A percentile compares a stretch with the other conserved stretches of the same genome.
Conservation (phyloP, 2,113 vertebrate species). For the Caretta caretta region DNA sequence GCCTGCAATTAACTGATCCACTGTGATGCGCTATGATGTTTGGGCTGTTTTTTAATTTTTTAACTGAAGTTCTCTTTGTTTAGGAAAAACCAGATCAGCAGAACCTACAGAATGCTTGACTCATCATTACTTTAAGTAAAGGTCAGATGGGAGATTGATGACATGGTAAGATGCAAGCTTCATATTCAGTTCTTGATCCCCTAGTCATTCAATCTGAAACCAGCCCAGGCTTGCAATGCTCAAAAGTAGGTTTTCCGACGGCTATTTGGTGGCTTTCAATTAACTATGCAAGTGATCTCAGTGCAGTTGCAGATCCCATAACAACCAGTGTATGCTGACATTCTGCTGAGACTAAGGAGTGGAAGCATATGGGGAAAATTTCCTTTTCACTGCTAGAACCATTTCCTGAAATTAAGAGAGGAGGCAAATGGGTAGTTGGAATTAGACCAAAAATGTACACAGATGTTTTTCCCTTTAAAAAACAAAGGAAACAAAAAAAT, state of each 20-base stretch:
- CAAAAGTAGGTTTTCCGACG: background rate
- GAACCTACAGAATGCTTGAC: background rate
- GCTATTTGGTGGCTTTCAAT: background rate
- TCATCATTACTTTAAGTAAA: background rate
- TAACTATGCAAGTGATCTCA: background rate
- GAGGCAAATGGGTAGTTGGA: background rate
- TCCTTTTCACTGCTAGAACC: background rate
- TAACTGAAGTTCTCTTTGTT: background rate
- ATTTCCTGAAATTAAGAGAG: background rate
- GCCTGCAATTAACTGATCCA: background rate
- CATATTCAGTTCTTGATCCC: too few relatives aligned
- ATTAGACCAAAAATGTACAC: background rate
- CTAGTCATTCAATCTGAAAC: background rate
- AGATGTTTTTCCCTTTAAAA: background rate
- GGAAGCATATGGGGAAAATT: background rate
- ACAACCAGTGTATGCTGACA: background rate
- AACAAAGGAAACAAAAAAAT: background rate
- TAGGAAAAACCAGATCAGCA: background rate
- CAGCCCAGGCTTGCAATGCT: background rate
- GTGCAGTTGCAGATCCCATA: background rate
- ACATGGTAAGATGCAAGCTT: too few relatives aligned
- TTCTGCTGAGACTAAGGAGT: background rate
- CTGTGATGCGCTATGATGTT: background rate
- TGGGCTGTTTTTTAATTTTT: background rate
- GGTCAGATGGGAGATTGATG: background rate